These are phyloP conservation scores for Myiotriccus ornatus DNA, from an alignment of 2,797 vertebrate genomes.

Conservation along the genomic window DNA sequence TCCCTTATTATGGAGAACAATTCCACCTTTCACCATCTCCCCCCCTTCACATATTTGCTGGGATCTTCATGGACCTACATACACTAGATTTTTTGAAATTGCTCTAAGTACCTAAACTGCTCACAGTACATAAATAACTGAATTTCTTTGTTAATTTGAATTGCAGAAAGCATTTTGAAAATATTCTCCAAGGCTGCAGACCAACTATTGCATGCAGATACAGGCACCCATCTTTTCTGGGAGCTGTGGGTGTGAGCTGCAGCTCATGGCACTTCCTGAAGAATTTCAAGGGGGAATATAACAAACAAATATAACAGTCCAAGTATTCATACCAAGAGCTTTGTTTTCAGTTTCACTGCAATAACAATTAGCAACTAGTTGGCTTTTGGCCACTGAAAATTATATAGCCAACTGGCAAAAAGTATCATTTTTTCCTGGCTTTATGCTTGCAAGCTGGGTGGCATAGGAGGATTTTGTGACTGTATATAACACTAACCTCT, in stretches of 20 bases:
- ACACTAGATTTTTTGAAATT: not conserved
- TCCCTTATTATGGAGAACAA: not conserved
- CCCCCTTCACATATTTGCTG: not conserved
- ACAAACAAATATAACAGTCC: slow-evolving; percentile 17
- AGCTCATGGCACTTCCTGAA: not conserved
- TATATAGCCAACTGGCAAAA: slow-evolving; percentile 68
- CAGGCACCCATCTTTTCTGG: not conserved
- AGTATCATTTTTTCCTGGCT: slow-evolving; percentile 66
- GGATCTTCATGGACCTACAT: not conserved
- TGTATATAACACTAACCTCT: not conserved
- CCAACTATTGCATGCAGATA: not conserved
- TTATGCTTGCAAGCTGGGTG: slow-evolving; percentile 67
- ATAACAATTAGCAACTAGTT: slow-evolving; percentile 72
- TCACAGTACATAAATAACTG: not conserved
- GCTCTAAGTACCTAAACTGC: not conserved
- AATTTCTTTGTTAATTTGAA: not conserved
- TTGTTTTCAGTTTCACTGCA: slow-evolving; percentile 70
- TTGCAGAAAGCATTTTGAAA: not conserved
- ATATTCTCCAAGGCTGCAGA: not conserved
- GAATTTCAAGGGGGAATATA: slow-evolving; percentile 9
- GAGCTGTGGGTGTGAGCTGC: not conserved
- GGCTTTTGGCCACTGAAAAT: slow-evolving; percentile 68
- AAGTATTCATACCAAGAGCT: slow-evolving; percentile 58
- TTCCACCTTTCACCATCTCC: not conserved
- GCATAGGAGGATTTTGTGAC: slow-evolving; percentile 39